A percentile compares a stretch with the other conserved stretches of the same genome.
Conservation (phyloP, 2,888 invertebrate genomes). For the Noctua janthina region DNA sequence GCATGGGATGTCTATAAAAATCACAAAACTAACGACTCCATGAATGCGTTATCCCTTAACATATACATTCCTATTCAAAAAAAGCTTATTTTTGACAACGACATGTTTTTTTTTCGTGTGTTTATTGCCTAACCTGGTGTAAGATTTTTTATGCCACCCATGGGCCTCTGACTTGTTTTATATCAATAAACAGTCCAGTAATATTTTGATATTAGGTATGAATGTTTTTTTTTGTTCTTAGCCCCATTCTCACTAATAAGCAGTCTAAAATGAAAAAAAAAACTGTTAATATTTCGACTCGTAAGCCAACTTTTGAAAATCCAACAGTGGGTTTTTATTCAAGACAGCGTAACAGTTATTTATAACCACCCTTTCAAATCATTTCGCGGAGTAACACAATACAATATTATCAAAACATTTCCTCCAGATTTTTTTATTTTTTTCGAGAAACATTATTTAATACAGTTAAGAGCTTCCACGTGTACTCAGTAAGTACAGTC, state of each 20-base stretch:
- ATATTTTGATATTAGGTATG: no score
- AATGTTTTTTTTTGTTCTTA: no score
- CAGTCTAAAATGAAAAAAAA: background rate
- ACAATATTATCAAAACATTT: background rate
- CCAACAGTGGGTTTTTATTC: background rate
- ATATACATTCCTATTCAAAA: background rate
- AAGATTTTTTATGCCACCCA: no score
- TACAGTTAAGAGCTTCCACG: constrained; percentile 44
- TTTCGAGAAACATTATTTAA: constrained; percentile 19
- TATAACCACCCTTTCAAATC: background rate
- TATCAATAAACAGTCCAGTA: no score
- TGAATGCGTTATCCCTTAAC: background rate
- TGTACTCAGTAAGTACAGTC: constrained; percentile 27
- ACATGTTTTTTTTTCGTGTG: no score
- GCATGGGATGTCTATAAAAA: background rate
- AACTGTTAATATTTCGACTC: background rate
- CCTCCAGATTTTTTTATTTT: constrained; percentile 6
- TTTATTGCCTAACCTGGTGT: no score
- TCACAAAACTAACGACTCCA: background rate
- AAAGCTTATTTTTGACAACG: background rate
- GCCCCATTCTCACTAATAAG: no score
- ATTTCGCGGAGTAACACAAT: constrained; percentile 5
- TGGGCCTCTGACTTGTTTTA: no score
- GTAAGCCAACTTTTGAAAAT: background rate
- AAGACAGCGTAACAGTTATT: background rate